Base-by-base conservation (phyloP, 2,888 invertebrate genomes). In the Euzophera pinguis region DNA sequence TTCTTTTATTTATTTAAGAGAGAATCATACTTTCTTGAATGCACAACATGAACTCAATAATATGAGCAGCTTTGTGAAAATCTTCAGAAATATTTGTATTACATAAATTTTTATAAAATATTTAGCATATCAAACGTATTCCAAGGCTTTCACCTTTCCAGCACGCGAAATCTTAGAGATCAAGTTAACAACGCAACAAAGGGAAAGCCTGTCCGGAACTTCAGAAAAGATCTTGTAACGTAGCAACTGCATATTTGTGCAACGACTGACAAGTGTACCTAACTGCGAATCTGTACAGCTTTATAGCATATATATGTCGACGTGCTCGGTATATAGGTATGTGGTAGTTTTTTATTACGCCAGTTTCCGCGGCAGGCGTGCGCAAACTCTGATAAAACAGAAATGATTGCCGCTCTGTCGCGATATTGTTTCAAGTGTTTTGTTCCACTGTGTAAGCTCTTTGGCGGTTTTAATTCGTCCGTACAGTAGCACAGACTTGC, bases 301-400 rank as follows among this genome's bases (percentile, higher is more conserved):
- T 6, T 12, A 12, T 12, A 37, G 37, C 37, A 37, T 37, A 64
- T 57, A 52, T 60, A 56, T 58, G 53, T 52, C 48, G 5, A n/a
- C n/a, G 22, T 22, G 22, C 22, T 22, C 22, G 22, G 22, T 22
- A 22, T 58, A 59, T 59, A 63, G 67, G 72, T 74, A 79, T 71
- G 75, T 74, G 74, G 75, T 80, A 81, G 82, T 85, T 88, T 89
- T 86, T 87, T 88, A 88, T 87, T 83, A 78, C 80, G 71, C 72
- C 80, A 75, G 84, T 83, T 84, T 81, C 84, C 84, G 82, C 72
- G 73, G 75, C 79, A 34, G 69, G 81, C 81, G 82, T 88, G 89
- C 78, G 76, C 86, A 85, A 86, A 87, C 86, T 82, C 78, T 81
- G 87, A 89, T 89, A 89, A 88, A 88, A 85, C 82, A 81, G 81